Evolutionary conservation across 2,113 vertebrate genomes (phyloP).

Genomic region (Montifringilla adamsi): DNA sequence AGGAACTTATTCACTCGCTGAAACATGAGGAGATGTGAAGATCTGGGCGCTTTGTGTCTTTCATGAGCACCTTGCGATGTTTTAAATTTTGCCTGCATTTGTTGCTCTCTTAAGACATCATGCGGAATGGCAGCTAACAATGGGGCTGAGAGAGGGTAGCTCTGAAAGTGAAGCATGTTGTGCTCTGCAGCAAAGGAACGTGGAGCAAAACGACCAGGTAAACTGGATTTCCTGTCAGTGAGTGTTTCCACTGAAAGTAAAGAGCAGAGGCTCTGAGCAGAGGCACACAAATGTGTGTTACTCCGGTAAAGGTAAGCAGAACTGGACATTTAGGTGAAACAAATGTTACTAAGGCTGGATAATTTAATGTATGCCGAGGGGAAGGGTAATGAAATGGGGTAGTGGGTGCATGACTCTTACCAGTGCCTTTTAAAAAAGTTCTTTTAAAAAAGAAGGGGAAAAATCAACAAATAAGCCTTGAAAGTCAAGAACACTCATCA

Average conservation of each 20-base stretch:
- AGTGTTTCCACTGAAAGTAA: background rate
- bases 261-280: background rate
- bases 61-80: background rate
- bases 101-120: background rate
- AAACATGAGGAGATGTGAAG: background rate
- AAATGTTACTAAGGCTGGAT: background rate
- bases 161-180: rapidly evolving
- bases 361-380: background rate
- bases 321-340: background rate
- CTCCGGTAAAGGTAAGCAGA: background rate
- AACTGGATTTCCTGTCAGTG: background rate
- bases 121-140: background rate
- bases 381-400: background rate
- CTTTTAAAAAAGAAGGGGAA: background rate
- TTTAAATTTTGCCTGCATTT: background rate
- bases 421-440: background rate
- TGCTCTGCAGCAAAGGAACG: background rate
- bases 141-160: background rate
- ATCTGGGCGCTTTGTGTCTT: background rate
- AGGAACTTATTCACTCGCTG: background rate
- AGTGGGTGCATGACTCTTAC: background rate
- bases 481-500: background rate
- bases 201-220: background rate
- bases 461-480: background rate
- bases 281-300: background rate